Evolutionary conservation across 2,797 vertebrate species (phyloP).

Genomic region (Cossypha dichroa): DNA sequence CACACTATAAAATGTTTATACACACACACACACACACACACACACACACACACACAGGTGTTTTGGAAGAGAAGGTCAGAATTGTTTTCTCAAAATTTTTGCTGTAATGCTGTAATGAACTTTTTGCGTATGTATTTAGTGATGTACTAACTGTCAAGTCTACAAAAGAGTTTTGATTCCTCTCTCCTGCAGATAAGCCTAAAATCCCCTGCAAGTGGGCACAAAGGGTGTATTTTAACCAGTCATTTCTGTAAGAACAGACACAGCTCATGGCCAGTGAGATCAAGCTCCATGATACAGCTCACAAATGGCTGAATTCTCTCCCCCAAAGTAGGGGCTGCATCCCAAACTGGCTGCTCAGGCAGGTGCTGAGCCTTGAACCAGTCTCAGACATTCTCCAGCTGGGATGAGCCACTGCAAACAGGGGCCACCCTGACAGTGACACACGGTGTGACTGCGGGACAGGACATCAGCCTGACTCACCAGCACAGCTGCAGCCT

Average conservation of each 20-base stretch:
- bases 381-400: rapidly evolving
- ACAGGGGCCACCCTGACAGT: neutral
- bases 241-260: neutral
- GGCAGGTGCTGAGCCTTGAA: rapidly evolving
- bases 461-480: neutral
- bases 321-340: neutral
- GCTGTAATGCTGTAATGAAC: neutral
- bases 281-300: neutral
- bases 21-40: too few relatives aligned
- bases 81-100: neutral
- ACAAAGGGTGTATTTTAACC: neutral
- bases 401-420: neutral
- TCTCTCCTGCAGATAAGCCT: neutral
- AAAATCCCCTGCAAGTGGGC: neutral
- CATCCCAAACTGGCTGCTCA: neutral
- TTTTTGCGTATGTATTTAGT: neutral
- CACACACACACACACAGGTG: neutral
- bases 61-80: neutral
- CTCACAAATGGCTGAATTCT: neutral
- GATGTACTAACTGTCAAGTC: neutral
- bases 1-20: neutral
- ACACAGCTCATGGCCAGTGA: neutral
- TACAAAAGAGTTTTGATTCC: neutral
- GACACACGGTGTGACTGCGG: neutral
- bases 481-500: neutral